Percentiles rank a stretch among this genome's conserved stretches.
Evolutionary conservation across 2,888 invertebrate species (phyloP).

Genomic region (Plebejus anna): DNA sequence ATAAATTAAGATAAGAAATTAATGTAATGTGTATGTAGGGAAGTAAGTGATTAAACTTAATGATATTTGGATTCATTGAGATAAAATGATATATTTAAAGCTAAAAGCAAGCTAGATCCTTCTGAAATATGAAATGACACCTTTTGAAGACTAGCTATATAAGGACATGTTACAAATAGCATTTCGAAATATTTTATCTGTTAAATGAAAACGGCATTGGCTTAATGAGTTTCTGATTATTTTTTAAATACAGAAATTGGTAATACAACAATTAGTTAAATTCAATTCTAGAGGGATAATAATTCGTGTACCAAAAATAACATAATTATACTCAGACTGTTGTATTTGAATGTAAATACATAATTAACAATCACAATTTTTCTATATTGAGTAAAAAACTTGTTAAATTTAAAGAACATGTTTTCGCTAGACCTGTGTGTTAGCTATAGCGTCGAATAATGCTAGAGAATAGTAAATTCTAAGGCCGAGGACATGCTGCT

Average conservation of each 20-base stretch:
- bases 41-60: background rate
- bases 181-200: background rate
- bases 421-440: background rate
- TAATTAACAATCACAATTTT: background rate
- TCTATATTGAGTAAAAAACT: background rate
- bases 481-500: constrained; percentile 5
- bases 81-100: background rate
- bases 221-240: background rate
- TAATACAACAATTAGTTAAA: background rate
- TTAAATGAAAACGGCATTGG: background rate
- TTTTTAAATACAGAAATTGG: background rate
- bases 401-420: background rate
- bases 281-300: too few species aligned
- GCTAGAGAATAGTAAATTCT: background rate
- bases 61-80: background rate
- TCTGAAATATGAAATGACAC: background rate
- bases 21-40: constrained; percentile 6
- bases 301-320: background rate
- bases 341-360: background rate
- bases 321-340: background rate
- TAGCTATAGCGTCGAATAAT: background rate
- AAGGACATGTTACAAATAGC: background rate
- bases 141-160: background rate
- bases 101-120: background rate
- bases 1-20: constrained; percentile 5